Base-by-base conservation (phyloP, 2,797 vertebrate genomes). In the Leptodactylus fallax region DNA sequence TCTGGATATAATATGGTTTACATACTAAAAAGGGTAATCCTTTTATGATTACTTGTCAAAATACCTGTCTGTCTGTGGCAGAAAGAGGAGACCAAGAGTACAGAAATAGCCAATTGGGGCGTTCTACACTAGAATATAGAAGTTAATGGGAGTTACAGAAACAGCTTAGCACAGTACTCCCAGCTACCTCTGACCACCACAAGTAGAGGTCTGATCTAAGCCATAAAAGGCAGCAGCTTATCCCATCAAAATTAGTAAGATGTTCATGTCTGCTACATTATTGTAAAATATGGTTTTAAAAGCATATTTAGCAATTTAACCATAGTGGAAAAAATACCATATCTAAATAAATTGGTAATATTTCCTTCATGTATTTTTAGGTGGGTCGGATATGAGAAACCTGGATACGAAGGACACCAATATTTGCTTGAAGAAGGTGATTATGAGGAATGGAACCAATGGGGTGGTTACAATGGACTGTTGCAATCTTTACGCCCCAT, bases 361-460 rank as follows among this genome's bases (percentile, higher is more conserved):
- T 77, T 77, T 77, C 53, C 9, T 74, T 3, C 49, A 25, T 69
- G 21, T 69, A 13, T 17, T 71, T 83, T 83, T 92, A 99, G 98
- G 3, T 99, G 98, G 98, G 96, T 98, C 7, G 98, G 96, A 8
- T 99, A 98, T 25, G 96, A 96, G 67, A 96, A 97, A 85, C 92
- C 94, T 21, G 94, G 94, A 36, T 98, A 98, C 86, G 95, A 95
- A 90, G 98, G 98, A n/a, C 97, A 96, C 89, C 98, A 99, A 91
- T 99, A 97, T 91, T 90, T 99, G 91, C 93, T 99, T 90, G 98
- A 99, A 92, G 98, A 99, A 94, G 98, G 98, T 72, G 95, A 96
- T 0, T 99, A 97, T 87, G 92, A 90, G 85, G 93, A 97, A 77
- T 97, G 94, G 94, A 94, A 90, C 0, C 97, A 97, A 17, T 99